Evolutionary conservation across 2,113 vertebrate species (phyloP).

Genomic region (Tauraco erythrolophus): DNA sequence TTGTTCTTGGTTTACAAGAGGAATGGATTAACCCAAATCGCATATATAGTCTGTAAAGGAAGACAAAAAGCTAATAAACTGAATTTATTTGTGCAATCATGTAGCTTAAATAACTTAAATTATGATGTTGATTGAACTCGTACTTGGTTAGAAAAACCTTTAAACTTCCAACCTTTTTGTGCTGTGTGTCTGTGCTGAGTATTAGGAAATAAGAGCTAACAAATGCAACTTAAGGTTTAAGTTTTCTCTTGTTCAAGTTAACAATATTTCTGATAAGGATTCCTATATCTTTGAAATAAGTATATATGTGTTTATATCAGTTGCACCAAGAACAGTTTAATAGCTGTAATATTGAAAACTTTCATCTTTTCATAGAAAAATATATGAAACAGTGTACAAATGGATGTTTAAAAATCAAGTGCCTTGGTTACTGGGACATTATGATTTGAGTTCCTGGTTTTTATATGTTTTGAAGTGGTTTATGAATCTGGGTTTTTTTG

Average conservation of each 20-base stretch:
- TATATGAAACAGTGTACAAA: neutral
- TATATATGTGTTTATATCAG: neutral
- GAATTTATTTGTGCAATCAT: neutral
- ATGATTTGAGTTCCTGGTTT: neutral
- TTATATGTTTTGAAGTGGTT: neutral
- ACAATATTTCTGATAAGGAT: conserved; percentile 3
- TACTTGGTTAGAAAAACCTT: neutral
- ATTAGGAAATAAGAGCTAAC: conserved; percentile 19
- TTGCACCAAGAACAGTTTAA: neutral
- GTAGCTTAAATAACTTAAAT: neutral
- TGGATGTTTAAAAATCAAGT: neutral
- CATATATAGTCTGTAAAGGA: neutral
- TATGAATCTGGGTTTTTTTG: neutral
- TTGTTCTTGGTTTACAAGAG: neutral
- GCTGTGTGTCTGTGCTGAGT: neutral
- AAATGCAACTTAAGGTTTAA: neutral
- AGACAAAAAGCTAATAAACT: neutral
- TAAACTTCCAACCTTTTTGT: neutral
- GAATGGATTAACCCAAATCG: neutral
- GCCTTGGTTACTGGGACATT: neutral
- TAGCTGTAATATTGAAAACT: conserved; percentile 51
- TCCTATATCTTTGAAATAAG: neutral
- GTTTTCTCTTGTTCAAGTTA: conserved; percentile 37
- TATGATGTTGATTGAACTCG: neutral
- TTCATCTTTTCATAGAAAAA: conserved; percentile 6